Base-by-base conservation (phyloP, 2,113 vertebrate genomes). In the Apaloderma vittatum region DNA sequence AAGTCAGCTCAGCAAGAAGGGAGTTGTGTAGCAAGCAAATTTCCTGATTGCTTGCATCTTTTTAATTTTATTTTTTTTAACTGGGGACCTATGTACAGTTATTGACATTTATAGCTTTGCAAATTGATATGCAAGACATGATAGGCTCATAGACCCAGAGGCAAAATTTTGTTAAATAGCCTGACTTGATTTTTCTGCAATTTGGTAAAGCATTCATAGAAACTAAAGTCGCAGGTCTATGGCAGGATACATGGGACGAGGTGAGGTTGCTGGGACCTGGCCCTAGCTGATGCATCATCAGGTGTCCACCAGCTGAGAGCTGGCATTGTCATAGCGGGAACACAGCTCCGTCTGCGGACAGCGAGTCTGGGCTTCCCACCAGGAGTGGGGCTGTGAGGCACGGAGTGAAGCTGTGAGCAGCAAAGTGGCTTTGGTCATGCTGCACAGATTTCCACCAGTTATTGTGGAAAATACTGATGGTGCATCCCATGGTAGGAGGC, bases 321-420 rank as follows among this genome's bases (percentile, higher is more conserved):
- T 2, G 0, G 27, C 8, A 1, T 40, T 66, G 36, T 58, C 37
- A 54, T 46, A 23, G 36, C 0, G 0, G 59, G 49, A 45, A 65
- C 36, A 7, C 0, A 0, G 37, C 30, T 78, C 36, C 8, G 3
- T 7, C 37, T 75, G 57, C 48, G 65, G 45, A 27, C 0, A 0
- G 17, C 4, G 3, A 46, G 34, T 30, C 57, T 12, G 4, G 52
- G 34, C 58, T 79, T 74, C 52, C 52, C 37, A 29, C 45, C 29
- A 13, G 58, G 32, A 93, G 75, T n/a, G 11, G 46, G 29, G 27
- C 32, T 80, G 45, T 0, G 0, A 86, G 67, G 58, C 12, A 6
- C 36, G 49, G 45, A 52, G 55, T 8, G 40, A 55, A 32, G 26
- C 43, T 48, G 32, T 6, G 54, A 73, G 65, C 8, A 8, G 51